Conservation (phyloP, 1,140 invertebrate genomes). For the Camponotus floridanus region DNA sequence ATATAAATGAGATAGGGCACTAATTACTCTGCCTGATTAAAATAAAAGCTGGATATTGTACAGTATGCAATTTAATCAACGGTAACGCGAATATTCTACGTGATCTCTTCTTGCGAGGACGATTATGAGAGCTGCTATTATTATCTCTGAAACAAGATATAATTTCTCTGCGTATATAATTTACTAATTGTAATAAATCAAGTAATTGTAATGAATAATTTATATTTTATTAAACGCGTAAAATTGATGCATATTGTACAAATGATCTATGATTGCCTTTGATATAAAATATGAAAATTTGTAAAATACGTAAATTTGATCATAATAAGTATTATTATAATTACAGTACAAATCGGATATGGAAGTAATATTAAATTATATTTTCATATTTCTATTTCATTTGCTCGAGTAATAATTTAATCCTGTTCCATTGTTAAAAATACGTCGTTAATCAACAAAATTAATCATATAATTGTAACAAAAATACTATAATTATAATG, state of each 20-base stretch:
- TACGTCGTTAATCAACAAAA: conserved; percentile 7
- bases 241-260: neutral
- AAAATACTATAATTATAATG: neutral
- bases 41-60: conserved; percentile 40
- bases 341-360: conserved; percentile 5
- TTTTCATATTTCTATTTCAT: neutral
- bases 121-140: conserved; percentile 13
- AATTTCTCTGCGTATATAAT: conserved; percentile 28
- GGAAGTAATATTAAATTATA: conserved; percentile 27
- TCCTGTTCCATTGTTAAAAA: neutral
- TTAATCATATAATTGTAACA: neutral
- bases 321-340: conserved; percentile 31
- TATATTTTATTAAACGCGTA: conserved; percentile 35
- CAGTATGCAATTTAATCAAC: conserved; percentile 27
- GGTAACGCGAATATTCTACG: neutral
- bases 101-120: conserved; percentile 3
- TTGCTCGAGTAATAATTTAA: conserved; percentile 9
- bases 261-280: conserved; percentile 12
- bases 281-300: neutral
- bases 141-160: conserved; percentile 18
- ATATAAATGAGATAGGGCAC: conserved; percentile 34
- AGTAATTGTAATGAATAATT: neutral
- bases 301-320: neutral
- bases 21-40: conserved; percentile 29
- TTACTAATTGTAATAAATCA: conserved; percentile 41